Evolutionary conservation across 2,888 invertebrate genomes (phyloP), one percentile per base, ranked within the genome.

Genomic region (Pyrgus malvae): DNA sequence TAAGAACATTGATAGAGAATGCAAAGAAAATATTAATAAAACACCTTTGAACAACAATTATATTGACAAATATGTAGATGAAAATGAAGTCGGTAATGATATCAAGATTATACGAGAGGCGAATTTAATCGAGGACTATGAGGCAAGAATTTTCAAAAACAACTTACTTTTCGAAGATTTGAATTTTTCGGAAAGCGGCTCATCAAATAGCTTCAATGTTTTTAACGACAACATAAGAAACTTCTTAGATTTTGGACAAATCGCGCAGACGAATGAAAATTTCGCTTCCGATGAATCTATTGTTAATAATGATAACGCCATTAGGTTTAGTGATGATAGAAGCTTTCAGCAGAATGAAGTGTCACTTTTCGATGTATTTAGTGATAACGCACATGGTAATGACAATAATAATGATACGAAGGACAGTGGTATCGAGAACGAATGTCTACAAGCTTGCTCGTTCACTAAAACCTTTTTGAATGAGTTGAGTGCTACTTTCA

Each of bases 361-460:
- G n/a, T n/a, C n/a, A n/a, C n/a, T n/a, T n/a, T n/a, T 12, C 6
- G 19, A 31, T 9, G 19, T n/a, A 1, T 3, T 9, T 7, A 21
- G 3, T 27, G 37, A 56, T 25, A 48, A 56, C 14, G 8, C 29
- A 16, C 12, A 14, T 8, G 35, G 3, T 4, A 16, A 3, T 7
- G 8, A 1, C 2, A 5, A 4, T 25, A 59, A 44, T 41, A 37
- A 48, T 48, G 65, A 70, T 17, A 51, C 45, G 1, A 63, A 19
- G 6, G 78, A 80, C 40, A 74, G 75, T 2, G 79, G 73, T 0
- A 63, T 72, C 33, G 77, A 70, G 2, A 51, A 51, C 14, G 25
- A 42, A 29, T 1, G 65, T 71, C 3, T 67, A 59, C 38, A 48
- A 46, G 2, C 77, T 69, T 59, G 67, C 58, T 48, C 61, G 0